A percentile compares a stretch with the other conserved stretches of the same genome.
Evolutionary conservation across 1,140 invertebrate genomes (phyloP).

Genomic region (Pteromalus puparum): DNA sequence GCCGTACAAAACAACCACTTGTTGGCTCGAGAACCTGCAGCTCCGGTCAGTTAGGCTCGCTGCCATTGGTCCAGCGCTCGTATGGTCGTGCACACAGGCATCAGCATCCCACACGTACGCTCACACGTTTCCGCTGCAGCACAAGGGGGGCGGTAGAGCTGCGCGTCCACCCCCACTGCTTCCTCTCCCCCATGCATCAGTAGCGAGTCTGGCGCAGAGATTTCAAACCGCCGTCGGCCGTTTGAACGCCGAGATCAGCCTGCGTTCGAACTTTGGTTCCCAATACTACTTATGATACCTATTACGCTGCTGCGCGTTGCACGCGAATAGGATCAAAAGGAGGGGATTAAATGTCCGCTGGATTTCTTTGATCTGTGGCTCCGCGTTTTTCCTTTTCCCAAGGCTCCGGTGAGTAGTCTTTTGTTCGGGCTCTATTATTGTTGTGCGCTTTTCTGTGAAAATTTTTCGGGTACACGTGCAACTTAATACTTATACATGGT

Average conservation of each 20-base stretch:
- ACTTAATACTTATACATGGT: background rate
- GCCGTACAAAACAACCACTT: constrained; percentile 32
- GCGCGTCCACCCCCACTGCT: constrained; percentile 24
- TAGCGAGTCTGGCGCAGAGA: background rate
- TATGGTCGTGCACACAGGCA: background rate
- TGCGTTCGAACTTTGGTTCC: background rate
- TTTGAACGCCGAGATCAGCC: constrained; percentile 34
- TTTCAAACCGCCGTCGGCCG: constrained; percentile 33
- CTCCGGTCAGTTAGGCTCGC: background rate
- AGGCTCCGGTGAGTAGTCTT: background rate
- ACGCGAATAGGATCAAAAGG: background rate
- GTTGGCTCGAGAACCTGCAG: constrained; percentile 20
- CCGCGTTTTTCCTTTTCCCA: background rate
- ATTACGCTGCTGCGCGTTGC: background rate
- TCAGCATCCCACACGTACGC: background rate
- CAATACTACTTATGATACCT: background rate
- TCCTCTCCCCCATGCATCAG: background rate
- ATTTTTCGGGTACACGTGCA: background rate
- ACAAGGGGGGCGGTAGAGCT: background rate
- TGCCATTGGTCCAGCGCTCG: constrained; percentile 17
- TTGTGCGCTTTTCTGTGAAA: background rate
- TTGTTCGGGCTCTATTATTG: background rate
- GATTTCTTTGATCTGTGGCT: background rate
- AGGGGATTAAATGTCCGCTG: constrained; percentile 46
- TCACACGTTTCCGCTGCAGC: background rate